phyloP scores from a whole-genome alignment of 2,797 vertebrate genomes.

The Xenopus petersii region DNA sequence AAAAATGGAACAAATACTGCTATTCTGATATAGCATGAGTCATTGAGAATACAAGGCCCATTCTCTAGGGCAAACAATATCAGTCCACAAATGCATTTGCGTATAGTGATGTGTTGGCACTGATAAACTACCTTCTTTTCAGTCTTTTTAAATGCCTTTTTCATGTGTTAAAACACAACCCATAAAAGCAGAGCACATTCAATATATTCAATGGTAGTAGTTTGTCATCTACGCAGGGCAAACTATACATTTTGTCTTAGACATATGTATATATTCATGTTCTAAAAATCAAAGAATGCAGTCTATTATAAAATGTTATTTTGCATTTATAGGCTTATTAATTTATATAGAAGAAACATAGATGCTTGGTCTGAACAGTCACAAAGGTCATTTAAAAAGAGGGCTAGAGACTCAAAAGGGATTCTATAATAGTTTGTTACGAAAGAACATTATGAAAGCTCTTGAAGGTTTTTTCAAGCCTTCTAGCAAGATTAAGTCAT shows the following conservation, averaged over 20 bases:
- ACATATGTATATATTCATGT: slow-evolving; percentile 2
- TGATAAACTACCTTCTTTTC: slow-evolving; percentile 42
- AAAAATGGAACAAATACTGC: slow-evolving; percentile 25
- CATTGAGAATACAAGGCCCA: slow-evolving; percentile 35
- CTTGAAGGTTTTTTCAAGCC: no score
- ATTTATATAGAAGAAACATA: no score
- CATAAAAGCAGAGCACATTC: slow-evolving; percentile 12
- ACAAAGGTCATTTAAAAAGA: no score
- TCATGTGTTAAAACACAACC: slow-evolving; percentile 20
- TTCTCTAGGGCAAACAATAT: slow-evolving; percentile 33
- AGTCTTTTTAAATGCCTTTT: slow-evolving; percentile 22
- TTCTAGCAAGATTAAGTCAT: no score
- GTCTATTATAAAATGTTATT: no score
- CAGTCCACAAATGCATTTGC: slow-evolving; percentile 35
- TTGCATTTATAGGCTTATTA: no score
- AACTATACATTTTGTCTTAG: slow-evolving; percentile 11
- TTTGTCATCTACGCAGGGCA: slow-evolving; percentile 19
- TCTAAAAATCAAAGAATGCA: no score
- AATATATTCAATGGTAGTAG: slow-evolving; percentile 6
- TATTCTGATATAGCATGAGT: slow-evolving; percentile 31
- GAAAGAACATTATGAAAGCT: no score
- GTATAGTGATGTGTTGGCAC: slow-evolving; percentile 26
- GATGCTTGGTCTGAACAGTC: no score
- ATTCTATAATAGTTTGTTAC: no score
- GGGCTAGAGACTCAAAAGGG: no score